Evolutionary conservation across 2,113 vertebrate genomes (phyloP).

Genomic region (Euleptes europaea): DNA sequence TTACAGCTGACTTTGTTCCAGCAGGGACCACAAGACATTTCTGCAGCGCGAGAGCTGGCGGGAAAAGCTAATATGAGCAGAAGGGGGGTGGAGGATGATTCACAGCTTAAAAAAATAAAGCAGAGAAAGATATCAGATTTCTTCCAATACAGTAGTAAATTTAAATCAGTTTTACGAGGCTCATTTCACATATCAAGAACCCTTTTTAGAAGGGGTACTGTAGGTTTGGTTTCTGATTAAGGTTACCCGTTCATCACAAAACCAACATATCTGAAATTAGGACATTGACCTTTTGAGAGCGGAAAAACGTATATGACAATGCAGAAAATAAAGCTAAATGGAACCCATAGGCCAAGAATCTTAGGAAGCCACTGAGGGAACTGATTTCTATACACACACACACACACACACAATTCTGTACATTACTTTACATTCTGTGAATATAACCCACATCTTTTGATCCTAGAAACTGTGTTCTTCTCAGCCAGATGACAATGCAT

Average conservation of each 20-base stretch:
- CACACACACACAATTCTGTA: background rate
- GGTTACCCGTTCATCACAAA: background rate
- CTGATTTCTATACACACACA: background rate
- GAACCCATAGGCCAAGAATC: no score
- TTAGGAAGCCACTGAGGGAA: no score
- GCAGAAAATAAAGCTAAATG: background rate
- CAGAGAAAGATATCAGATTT: background rate
- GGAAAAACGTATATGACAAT: background rate
- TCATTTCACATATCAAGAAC: background rate
- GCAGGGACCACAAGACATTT: background rate
- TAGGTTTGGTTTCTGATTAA: background rate
- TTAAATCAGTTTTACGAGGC: background rate
- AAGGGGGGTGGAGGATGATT: constrained; percentile 16
- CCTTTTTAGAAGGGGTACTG: background rate
- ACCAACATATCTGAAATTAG: background rate
- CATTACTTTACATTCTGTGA: background rate
- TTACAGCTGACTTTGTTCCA: constrained; percentile 17
- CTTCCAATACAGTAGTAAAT: background rate
- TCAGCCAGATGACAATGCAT: no score
- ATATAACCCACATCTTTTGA: no score
- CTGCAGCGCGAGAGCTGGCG: background rate
- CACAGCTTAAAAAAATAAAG: background rate
- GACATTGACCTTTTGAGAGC: background rate
- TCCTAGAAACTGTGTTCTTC: no score
- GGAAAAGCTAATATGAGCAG: background rate